Base-by-base conservation (phyloP, 2,888 invertebrate species). In the Temnothorax unifasciatus region DNA sequence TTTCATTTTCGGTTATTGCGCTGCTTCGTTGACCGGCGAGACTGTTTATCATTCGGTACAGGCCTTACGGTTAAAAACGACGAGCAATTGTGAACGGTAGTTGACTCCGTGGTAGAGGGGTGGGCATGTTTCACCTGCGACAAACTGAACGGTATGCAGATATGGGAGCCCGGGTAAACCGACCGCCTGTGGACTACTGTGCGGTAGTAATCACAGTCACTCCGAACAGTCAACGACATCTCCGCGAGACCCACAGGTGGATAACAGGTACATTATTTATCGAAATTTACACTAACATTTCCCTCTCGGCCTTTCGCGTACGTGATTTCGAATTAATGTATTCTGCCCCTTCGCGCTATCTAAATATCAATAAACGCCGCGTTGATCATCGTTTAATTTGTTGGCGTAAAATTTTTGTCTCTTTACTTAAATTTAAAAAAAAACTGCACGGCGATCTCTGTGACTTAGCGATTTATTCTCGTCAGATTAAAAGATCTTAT, bases 61-160 rank as follows among this genome's bases (percentile, higher is more conserved):
- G 79, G 84, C 82, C 77, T 47, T 88, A 88, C 88, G 88, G 87
- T 88, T 89, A 89, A 85, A 83, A 86, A 85, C 73, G 64, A 29
- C 54, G 69, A 57, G 82, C 84, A 85, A 84, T 85, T 83, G 87
- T 77, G 87, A 87, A 88, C 85, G 83, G 77, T 85, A 74, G 85
- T 84, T 73, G 79, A 81, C 82, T 52, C 57, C 15, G 44, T 54
- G 52, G 89, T 84, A 85, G 86, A 85, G 89, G 88, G 88, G 89
- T 87, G 59, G 85, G 86, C 87, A 59, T 74, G 85, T 89, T 86
- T 86, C 69, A 88, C 66, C 75, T 52, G 86, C 74, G 87, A 88
- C 89, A 87, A 68, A 89, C 68, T 76, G 76, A 87, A 89, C 87
- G 89, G 89, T 90, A 90, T 90, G 89, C 86, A 88, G 90, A 90